Evolutionary conservation across 30 jellyfish, hydroid and myxozoan genomes (phyloP).

Genomic region (Clytia hemisphaerica): DNA sequence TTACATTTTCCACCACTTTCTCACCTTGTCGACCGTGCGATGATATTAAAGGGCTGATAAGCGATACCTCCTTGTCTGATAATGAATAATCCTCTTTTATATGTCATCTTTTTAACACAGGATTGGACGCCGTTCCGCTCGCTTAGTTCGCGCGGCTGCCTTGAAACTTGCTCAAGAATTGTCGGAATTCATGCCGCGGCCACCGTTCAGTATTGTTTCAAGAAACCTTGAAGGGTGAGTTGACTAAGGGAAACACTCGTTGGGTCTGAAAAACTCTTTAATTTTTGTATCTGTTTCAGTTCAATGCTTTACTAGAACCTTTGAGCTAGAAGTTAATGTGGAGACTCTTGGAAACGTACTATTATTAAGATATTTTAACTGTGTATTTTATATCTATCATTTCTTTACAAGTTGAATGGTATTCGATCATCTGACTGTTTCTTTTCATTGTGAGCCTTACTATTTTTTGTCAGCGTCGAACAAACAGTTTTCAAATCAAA

Average conservation of each 20-base stretch:
- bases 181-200: conserved; percentile 85
- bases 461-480: conserved; percentile 61
- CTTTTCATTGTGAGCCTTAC: background rate
- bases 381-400: background rate
- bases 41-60: background rate
- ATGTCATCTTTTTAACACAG: conserved; percentile 15
- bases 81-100: no score
- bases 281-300: no score
- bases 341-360: background rate
- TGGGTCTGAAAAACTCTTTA: no score
- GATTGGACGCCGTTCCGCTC: conserved; percentile 99
- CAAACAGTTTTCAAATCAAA: conserved; percentile 82
- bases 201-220: conserved; percentile 57
- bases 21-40: background rate
- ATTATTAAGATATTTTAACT: background rate
- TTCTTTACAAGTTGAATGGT: background rate
- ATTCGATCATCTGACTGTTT: background rate
- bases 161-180: conserved; percentile 91
- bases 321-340: no score
- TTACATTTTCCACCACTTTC: no score
- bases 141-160: conserved; percentile 98
- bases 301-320: no score
- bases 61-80: no score
- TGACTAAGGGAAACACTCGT: no score
- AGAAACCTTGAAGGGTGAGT: conserved; percentile 89